Evolutionary conservation across 2,888 invertebrate genomes (phyloP), one percentile per base, ranked within the genome.

Genomic region (Leucophora obtusa): DNA sequence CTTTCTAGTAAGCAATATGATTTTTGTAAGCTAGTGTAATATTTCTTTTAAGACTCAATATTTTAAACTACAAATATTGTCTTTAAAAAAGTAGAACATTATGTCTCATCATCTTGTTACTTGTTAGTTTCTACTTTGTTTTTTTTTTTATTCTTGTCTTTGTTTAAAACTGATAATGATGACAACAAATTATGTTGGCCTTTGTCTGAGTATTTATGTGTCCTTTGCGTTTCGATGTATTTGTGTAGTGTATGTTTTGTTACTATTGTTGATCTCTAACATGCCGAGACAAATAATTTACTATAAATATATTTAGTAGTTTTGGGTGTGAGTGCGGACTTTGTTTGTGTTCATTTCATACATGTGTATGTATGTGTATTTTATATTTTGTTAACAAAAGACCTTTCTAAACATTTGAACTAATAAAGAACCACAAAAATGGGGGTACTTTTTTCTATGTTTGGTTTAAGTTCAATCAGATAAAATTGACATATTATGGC

Each of bases 401-500:
- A n/a, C 63, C 21, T 51, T 51, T 62, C 38, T 51, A 7, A 35
- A 54, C 24, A 35, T 28, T 68, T 17, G n/a, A 51, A 58, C 35
- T 51, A 56, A 74, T 38, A 43, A 53, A 65, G 70, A 24, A 38
- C 21, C 53, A 66, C 24, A 60, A 56, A 51, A 50, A 72, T 69
- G 43, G 63, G 43, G 69, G 56, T 69, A 53, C 51, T 53, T 7
- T 53, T 33, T 18, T 33, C 24, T 21, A 21, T 63, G 38, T 78
- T 73, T 63, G 33, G 18, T 68, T 62, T 43, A 65, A 81, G 69
- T 74, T 74, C 62, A 77, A 77, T 77, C 81, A 81, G 81, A 81
- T 81, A 81, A 81, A 74, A 81, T 73, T 81, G 73, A 81, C 70
- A 66, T 73, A 81, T 77, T 74, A 77, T 54, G 65, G 65, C 73